Percentiles rank a stretch among this genome's conserved stretches.
These are phyloP conservation scores for Haemorhous mexicanus DNA, from an alignment of 2,113 vertebrate species.

Conservation along the genomic window DNA sequence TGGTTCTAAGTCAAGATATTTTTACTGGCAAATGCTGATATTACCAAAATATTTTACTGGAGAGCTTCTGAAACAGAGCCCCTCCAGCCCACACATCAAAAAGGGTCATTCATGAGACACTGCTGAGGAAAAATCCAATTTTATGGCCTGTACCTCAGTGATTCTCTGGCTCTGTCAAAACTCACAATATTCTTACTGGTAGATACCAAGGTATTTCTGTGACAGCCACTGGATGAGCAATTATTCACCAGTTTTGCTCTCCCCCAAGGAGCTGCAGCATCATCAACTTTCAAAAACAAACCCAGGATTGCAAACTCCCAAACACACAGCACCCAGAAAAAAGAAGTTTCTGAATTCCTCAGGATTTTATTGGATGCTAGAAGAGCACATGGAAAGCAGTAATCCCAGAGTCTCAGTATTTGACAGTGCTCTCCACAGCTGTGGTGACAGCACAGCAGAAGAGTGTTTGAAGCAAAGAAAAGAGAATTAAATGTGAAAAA, in stretches of 20 bases:
- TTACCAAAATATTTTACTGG: no score
- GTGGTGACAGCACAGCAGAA: neutral
- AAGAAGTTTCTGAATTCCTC: rapidly evolving
- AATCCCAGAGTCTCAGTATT: neutral
- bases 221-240: neutral
- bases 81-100: no score
- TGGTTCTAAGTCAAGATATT: neutral
- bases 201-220: neutral
- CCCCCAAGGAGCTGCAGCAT: neutral
- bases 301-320: rapidly evolving
- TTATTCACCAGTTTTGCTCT: neutral
- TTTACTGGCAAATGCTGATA: neutral
- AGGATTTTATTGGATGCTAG: neutral
- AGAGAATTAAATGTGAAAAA: neutral
- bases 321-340: neutral
- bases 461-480: neutral
- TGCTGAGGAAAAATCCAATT: no score
- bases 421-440: neutral
- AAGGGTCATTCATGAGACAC: no score
- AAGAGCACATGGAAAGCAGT: neutral
- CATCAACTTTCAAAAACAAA: neutral
- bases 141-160: no score
- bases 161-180: neutral
- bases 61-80: no score
- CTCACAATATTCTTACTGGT: neutral